Conservation (phyloP, 2,797 vertebrate species). For the Yasuhikotakia modesta region DNA sequence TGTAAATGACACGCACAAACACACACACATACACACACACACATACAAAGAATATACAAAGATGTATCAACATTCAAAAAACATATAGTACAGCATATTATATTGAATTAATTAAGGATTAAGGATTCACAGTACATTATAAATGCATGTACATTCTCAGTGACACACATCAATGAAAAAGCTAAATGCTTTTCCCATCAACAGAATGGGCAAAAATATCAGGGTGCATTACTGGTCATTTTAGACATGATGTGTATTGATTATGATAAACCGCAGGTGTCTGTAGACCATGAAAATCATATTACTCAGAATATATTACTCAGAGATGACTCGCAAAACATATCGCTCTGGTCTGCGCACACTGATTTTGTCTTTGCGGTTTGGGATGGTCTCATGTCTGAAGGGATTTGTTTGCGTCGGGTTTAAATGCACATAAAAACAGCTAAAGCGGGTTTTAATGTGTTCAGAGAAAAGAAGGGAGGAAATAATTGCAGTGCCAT, state of each 20-base stretch:
- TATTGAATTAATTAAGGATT: too few relatives aligned
- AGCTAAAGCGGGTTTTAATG: constrained; percentile 32
- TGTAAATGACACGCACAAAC: not conserved
- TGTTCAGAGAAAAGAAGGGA: constrained; percentile 21
- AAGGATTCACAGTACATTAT: too few relatives aligned
- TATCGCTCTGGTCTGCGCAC: not conserved
- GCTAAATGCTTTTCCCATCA: not conserved
- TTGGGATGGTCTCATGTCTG: constrained; percentile 30
- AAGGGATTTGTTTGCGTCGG: constrained; percentile 22
- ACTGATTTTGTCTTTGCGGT: constrained; percentile 25
- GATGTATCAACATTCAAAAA: too few relatives aligned
- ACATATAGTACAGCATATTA: too few relatives aligned
- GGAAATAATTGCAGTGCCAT: constrained; percentile 40
- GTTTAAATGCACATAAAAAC: constrained; percentile 21
- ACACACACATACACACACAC: too few relatives aligned
- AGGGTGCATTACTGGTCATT: constrained; percentile 16
- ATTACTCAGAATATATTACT: not conserved
- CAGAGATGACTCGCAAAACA: constrained; percentile 1
- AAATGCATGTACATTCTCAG: not conserved
- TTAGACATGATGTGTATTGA: constrained; percentile 36
- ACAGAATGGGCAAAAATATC: not conserved
- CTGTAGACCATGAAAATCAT: constrained; percentile 5
- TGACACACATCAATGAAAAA: not conserved
- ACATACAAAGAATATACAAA: too few relatives aligned
- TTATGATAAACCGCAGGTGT: constrained; percentile 1